Conservation (phyloP, 1,140 invertebrate genomes). For the Tenebrio molitor region DNA sequence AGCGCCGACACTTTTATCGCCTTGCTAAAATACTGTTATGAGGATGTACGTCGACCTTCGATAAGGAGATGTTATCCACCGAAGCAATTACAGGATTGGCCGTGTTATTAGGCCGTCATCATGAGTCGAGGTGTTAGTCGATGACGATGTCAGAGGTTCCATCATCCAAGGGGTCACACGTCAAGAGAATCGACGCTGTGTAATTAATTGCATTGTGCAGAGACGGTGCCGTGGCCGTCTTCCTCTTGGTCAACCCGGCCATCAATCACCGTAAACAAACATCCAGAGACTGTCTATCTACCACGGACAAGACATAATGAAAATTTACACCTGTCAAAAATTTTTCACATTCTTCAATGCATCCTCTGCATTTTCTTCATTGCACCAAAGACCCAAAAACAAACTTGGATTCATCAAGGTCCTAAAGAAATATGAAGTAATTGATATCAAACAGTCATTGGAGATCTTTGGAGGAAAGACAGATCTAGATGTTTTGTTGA, state of each 20-base stretch:
- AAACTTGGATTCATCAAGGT: too few relatives aligned
- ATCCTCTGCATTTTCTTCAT: too few relatives aligned
- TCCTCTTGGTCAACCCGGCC: neutral
- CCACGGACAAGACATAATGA: too few relatives aligned
- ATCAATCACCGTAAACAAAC: conserved; percentile 42
- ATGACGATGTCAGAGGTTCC: conserved; percentile 44
- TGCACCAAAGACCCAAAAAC: too few relatives aligned
- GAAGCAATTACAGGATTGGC: conserved; percentile 42
- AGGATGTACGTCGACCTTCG: conserved; percentile 43
- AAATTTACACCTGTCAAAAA: too few relatives aligned
- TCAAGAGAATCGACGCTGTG: conserved; percentile 21
- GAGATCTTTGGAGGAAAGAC: too few relatives aligned
- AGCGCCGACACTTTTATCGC: conserved; percentile 28
- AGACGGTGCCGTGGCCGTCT: too few relatives aligned
- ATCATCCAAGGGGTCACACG: conserved; percentile 41
- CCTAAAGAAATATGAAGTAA: too few relatives aligned
- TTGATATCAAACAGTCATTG: too few relatives aligned
- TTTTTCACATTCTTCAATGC: too few relatives aligned
- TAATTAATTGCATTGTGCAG: conserved; percentile 45
- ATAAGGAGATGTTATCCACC: conserved; percentile 42
- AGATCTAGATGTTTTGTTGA: too few relatives aligned
- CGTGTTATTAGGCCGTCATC: conserved; percentile 45
- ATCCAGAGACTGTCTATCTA: too few relatives aligned
- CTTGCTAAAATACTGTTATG: conserved; percentile 37
- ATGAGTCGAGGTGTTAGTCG: conserved; percentile 41